These are phyloP conservation scores for Venusia cambrica DNA, from an alignment of 2,888 invertebrate species.

Conservation along the genomic window DNA sequence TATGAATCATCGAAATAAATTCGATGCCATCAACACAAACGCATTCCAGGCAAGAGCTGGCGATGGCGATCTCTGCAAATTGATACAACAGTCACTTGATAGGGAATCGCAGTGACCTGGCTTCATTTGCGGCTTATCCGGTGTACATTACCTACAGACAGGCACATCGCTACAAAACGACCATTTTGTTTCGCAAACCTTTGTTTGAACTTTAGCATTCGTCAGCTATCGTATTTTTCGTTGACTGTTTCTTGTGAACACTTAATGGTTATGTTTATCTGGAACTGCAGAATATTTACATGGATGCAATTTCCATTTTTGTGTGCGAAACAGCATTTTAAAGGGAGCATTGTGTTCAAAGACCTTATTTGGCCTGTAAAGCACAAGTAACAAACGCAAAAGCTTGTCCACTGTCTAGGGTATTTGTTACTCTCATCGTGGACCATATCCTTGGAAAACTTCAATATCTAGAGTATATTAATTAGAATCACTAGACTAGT, in stretches of 20 bases:
- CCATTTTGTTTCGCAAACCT: conserved; percentile 22
- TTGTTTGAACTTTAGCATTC: conserved; percentile 15
- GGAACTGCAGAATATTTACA: conserved; percentile 5
- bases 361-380: conserved; percentile 1
- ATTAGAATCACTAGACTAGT: no score
- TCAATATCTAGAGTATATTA: no score
- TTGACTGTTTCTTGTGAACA: conserved; percentile 3
- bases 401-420: no score
- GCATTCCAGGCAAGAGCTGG: conserved; percentile 57
- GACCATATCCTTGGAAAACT: no score
- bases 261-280: conserved; percentile 6
- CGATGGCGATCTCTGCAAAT: conserved; percentile 42
- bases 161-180: conserved; percentile 34
- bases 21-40: conserved; percentile 55
- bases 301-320: conserved; percentile 6
- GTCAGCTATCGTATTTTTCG: conserved; percentile 8
- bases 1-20: conserved; percentile 60
- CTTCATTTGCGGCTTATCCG: conserved; percentile 57
- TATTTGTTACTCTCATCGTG: no score
- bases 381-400: no score
- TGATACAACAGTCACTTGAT: conserved; percentile 57
- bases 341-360: conserved; percentile 1
- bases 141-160: conserved; percentile 42
- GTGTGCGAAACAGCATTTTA: background rate
- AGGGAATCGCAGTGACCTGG: conserved; percentile 43